These are phyloP conservation scores for Octopus bimaculoides DNA, from an alignment of 1,140 invertebrate species.

Conservation along the genomic window DNA sequence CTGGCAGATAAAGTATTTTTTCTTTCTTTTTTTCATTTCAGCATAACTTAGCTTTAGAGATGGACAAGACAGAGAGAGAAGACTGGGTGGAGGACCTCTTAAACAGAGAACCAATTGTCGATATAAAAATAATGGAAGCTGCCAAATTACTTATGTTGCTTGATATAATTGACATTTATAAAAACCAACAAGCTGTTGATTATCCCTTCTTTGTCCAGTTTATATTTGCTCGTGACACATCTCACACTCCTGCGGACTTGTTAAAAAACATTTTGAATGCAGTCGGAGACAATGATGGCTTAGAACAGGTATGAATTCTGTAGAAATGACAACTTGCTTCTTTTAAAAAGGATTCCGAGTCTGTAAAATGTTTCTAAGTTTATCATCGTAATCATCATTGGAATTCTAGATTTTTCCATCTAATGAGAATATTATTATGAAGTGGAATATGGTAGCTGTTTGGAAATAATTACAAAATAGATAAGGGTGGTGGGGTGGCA, in stretches of 20 bases:
- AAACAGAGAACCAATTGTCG: constrained; percentile 56
- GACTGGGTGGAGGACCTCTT: constrained; percentile 48
- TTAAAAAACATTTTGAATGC: constrained; percentile 59
- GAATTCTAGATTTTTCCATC: background rate
- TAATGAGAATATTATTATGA: background rate
- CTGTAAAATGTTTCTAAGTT: background rate
- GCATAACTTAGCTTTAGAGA: constrained; percentile 45
- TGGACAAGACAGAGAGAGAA: constrained; percentile 36
- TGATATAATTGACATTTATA: constrained; percentile 52
- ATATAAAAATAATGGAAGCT: constrained; percentile 60
- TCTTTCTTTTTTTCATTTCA: constrained; percentile 22
- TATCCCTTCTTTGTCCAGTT: constrained; percentile 59
- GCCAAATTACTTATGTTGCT: constrained; percentile 61
- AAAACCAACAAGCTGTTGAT: constrained; percentile 45
- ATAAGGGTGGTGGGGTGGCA: no score
- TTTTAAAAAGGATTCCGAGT: background rate
- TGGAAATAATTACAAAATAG: no score
- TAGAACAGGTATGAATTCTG: constrained; percentile 56
- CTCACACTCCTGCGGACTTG: constrained; percentile 53
- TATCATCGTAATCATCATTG: background rate
- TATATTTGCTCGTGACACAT: constrained; percentile 60
- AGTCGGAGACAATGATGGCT: constrained; percentile 56
- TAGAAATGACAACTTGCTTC: background rate
- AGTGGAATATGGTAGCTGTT: background rate
- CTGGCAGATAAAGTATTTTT: background rate